Evolutionary conservation across 2,888 invertebrate species (phyloP).

Genomic region (Erannis defoliaria): DNA sequence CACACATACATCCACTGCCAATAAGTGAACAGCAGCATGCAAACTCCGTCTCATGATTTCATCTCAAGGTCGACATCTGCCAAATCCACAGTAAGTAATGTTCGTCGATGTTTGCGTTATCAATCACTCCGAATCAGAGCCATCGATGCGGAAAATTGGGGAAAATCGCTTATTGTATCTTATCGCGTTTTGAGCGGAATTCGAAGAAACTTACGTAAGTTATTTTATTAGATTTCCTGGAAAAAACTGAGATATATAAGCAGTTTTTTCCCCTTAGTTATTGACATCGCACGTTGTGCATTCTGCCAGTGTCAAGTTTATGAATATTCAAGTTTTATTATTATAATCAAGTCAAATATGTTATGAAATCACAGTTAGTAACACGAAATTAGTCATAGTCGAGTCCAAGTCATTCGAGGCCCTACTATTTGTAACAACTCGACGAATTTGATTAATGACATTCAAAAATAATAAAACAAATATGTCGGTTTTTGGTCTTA

Average conservation of each 20-base stretch:
- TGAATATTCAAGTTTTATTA: too few species aligned
- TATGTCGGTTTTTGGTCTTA: too few species aligned
- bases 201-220: neutral
- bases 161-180: constrained; percentile 21
- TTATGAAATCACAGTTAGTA: too few species aligned
- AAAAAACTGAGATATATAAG: neutral
- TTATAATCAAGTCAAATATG: too few species aligned
- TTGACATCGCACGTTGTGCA: neutral
- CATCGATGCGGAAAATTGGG: constrained; percentile 19
- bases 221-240: neutral
- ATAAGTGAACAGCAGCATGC: neutral
- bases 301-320: too few species aligned
- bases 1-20: too few species aligned
- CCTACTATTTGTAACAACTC: too few species aligned
- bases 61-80: constrained; percentile 8
- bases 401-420: too few species aligned
- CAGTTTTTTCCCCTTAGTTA: neutral
- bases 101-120: constrained; percentile 19
- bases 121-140: constrained; percentile 15
- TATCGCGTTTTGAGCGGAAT: neutral
- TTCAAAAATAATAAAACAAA: too few species aligned
- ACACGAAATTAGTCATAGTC: too few species aligned
- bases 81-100: constrained; percentile 11
- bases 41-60: neutral
- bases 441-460: too few species aligned